Conservation (phyloP, 1,140 invertebrate species). For the Danaus plexippus region DNA sequence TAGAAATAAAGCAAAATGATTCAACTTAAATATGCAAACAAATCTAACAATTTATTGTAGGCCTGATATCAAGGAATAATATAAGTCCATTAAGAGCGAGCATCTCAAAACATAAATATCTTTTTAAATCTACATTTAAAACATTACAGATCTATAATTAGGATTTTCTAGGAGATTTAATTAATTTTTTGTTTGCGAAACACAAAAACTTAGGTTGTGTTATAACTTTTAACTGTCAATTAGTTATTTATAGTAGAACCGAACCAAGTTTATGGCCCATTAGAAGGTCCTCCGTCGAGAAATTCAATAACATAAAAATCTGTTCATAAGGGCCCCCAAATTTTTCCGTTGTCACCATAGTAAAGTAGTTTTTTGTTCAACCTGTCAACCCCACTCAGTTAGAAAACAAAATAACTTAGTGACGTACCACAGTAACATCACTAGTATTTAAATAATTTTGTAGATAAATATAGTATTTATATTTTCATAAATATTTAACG, state of each 20-base stretch:
- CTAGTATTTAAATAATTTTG: background rate
- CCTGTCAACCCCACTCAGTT: slow-evolving; percentile 53
- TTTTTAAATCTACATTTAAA: no score
- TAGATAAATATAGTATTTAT: background rate
- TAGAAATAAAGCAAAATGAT: no score
- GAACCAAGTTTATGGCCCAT: slow-evolving; percentile 47
- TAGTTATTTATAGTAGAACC: slow-evolving; percentile 41
- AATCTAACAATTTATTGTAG: slow-evolving; percentile 3
- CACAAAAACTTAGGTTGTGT: slow-evolving; percentile 13
- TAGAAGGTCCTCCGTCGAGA: slow-evolving; percentile 40
- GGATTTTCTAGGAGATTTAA: no score
- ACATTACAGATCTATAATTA: no score
- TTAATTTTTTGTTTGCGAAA: slow-evolving; percentile 4
- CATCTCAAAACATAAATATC: no score
- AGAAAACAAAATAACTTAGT: slow-evolving; percentile 50
- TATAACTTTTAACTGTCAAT: slow-evolving; percentile 33
- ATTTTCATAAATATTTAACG: no score
- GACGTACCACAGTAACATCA: slow-evolving; percentile 24
- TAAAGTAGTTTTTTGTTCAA: slow-evolving; percentile 48
- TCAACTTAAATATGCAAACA: background rate
- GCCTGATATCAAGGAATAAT: background rate
- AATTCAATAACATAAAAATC: slow-evolving; percentile 53
- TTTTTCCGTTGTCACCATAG: slow-evolving; percentile 50
- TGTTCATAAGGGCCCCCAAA: slow-evolving; percentile 38
- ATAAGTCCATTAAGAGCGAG: no score